Evolutionary conservation across 64 coral and sea anemone genomes (phyloP), one percentile per base, ranked within the genome.

Genomic region (Stichodactyla mertensii): DNA sequence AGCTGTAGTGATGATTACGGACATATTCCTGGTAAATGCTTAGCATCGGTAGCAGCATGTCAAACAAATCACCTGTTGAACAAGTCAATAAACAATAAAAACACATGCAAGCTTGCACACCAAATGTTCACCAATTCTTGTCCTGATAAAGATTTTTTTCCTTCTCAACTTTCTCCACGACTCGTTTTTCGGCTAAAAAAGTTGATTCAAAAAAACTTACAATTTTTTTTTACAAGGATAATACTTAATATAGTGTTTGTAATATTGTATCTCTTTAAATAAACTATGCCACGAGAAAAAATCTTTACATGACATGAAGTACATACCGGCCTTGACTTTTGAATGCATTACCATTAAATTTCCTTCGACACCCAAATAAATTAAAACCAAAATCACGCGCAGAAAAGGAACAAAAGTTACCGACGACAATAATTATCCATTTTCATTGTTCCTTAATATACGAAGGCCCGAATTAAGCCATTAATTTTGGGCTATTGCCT

Each of bases 11-110:
- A 69, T 98, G 96, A 69, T 98, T 98, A 0, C 96, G 78, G 3
- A 98, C 96, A 58, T 98, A 98, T 55, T 98, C 96, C 52, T 98
- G 96, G 53, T 98, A 98, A 57, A 98, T 98, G 52, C 90, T 94
- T 36, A 95, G 84, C 96, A 98, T 98, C 2, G 96, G 96, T 8
- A 98, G 88, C 14, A 98, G 54, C 93, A 98, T 95, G 61, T 94
- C 92, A 71, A 98, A 98, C 82, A 98, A 81, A 84, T 98, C 96
- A 64, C 96, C 96, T 98, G 88, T 16, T 27, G 10, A 74, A 31
- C 24, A n/a, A 74, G 27, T 74, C 69, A 81, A 81, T 6, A 81
- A 53, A 81, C 51, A 81, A 52, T 19, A 55, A 53, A 81, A 22
- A 81, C 51, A 52, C 24, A 74, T 31, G 62, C 62, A 66, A 66